Evolutionary conservation across 53 echinoderm and acorn worm genomes (phyloP).

Genomic region (Astropecten irregularis): DNA sequence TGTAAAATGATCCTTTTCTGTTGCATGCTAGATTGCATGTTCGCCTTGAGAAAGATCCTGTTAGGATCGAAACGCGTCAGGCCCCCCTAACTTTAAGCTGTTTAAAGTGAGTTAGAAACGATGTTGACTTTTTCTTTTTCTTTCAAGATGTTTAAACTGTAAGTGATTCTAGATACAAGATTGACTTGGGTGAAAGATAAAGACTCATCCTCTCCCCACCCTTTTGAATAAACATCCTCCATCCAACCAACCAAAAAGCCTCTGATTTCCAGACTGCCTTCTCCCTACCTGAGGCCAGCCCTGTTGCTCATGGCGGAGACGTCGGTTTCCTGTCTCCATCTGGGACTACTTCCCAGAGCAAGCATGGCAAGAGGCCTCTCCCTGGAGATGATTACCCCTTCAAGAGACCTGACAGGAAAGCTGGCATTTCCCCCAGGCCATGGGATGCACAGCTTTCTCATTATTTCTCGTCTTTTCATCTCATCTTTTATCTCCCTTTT

Average conservation of each 20-base stretch:
- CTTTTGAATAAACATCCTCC: no score
- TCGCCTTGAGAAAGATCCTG: no score
- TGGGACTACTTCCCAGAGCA: background rate
- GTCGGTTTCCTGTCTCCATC: constrained; percentile 12
- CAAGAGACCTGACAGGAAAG: background rate
- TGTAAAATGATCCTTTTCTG: no score
- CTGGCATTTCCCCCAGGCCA: background rate
- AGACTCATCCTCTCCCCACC: background rate
- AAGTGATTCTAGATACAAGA: no score
- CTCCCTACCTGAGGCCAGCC: background rate
- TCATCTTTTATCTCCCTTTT: no score
- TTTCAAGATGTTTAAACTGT: no score
- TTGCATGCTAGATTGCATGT: no score
- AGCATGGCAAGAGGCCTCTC: background rate
- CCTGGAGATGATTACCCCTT: constrained; percentile 42
- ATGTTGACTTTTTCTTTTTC: no score
- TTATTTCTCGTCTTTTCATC: no score
- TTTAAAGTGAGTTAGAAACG: no score
- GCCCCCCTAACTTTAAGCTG: no score
- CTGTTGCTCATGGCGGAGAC: constrained; percentile 13
- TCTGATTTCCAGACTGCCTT: background rate
- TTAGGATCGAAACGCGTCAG: no score
- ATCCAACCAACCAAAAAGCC: background rate
- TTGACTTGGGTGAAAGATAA: background rate
- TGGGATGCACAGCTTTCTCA: background rate